Percentiles rank a stretch among this genome's conserved stretches.
phyloP scores from a whole-genome alignment of 2,113 vertebrate species.

The Vimba vimba region DNA sequence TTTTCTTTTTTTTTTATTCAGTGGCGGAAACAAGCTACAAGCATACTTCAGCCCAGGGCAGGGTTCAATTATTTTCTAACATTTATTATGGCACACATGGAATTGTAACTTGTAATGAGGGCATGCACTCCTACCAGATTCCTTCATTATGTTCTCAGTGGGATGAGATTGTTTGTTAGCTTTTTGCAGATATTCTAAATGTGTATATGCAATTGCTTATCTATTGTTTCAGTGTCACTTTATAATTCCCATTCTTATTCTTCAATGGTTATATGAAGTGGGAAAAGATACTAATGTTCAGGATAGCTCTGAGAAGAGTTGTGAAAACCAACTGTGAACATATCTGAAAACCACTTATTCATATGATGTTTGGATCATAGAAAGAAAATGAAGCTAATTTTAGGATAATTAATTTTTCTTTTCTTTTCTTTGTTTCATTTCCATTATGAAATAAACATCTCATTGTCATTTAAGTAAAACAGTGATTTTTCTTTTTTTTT shows the following conservation, averaged over 20 bases:
- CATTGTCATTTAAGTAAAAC: neutral
- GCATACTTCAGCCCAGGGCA: constrained; percentile 6
- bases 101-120: neutral
- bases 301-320: neutral
- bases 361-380: neutral
- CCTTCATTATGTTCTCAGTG: neutral
- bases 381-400: neutral
- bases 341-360: too few relatives aligned
- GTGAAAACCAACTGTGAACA: too few relatives aligned
- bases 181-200: neutral
- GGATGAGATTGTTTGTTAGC: neutral
- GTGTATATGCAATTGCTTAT: neutral
- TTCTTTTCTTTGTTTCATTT: neutral
- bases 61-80: neutral
- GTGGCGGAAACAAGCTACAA: too few relatives aligned
- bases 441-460: neutral
- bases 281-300: neutral
- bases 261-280: neutral
- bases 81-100: neutral
- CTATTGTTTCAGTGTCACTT: neutral
- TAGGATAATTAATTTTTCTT: neutral
- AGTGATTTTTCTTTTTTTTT: neutral
- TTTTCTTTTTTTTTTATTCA: too few relatives aligned
- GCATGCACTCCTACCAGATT: neutral
- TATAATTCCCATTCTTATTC: neutral